Base-by-base conservation (phyloP, 2,113 vertebrate species). In the Apodemus sylvaticus region DNA sequence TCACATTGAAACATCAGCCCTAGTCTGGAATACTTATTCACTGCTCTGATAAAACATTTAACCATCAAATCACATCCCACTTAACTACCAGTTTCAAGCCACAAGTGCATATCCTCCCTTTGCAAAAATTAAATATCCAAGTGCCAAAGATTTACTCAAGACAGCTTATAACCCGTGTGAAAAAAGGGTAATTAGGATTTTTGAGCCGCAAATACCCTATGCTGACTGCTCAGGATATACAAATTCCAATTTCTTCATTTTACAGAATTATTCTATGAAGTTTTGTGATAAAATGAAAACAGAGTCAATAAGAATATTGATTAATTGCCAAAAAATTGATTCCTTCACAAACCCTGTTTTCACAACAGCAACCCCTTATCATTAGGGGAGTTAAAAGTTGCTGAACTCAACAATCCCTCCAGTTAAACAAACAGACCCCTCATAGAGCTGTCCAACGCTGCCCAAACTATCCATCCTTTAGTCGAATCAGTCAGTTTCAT, bases 381-480 rank as follows among this genome's bases (percentile, higher is more conserved):
- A 94, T 96, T 70, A 60, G 94, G 96, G 97, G 94, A 96, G 55
- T 96, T 95, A 86, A 94, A 97, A 95, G 96, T 96, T 97, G 97
- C 97, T 97, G 96, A 96, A 98, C 97, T 97, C 96, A 97, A 97
- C 95, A 96, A 97, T 95, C 96, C 97, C 97, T 97, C 96, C 97
- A 95, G 95, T 98, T 97, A 96, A 97, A 92, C 97, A 97, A 96
- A 98, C 97, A 98, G 97, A 98, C 97, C 97, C 98, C 98, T 97
- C 97, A 97, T 94, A 97, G 98, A 98, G 98, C 98, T 97, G 98
- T 97, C 97, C 97, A 97, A 96, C 97, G 97, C 97, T 98, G 97
- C 97, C 97, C 97, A 96, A 97, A 98, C 97, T 98, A 97, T 97
- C 96, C 97, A 97, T 97, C 97, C 97, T 98, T 97, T 97, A 97